A percentile compares a stretch with the other conserved stretches of the same genome.
phyloP scores from a whole-genome alignment of 2,888 invertebrate species.

The Pycnomerus fuliginosus region DNA sequence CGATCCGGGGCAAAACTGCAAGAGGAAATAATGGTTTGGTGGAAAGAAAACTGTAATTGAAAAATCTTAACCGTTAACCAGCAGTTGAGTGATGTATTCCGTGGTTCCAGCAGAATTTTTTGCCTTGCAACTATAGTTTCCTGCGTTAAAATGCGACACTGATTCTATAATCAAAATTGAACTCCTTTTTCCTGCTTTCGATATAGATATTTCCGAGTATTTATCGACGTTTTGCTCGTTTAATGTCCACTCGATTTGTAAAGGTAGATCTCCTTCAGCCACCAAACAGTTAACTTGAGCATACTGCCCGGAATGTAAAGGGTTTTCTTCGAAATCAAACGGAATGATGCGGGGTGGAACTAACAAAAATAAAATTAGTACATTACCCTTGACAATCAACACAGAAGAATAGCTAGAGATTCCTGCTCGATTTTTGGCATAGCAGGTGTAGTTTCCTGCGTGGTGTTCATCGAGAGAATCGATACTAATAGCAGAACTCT shows the following conservation, averaged over 20 bases:
- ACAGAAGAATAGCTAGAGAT: constrained; percentile 53
- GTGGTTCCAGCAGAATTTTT: constrained; percentile 65
- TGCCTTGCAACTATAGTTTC: constrained; percentile 66
- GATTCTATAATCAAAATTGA: constrained; percentile 68
- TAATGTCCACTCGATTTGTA: constrained; percentile 73
- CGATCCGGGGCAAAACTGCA: constrained; percentile 80
- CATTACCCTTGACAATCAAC: constrained; percentile 51
- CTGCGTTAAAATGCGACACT: constrained; percentile 65
- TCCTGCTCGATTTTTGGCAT: constrained; percentile 57
- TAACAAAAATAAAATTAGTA: constrained; percentile 53
- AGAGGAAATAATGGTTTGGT: constrained; percentile 42
- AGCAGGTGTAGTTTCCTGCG: constrained; percentile 59
- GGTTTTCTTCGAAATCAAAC: constrained; percentile 74
- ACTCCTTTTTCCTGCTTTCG: constrained; percentile 60
- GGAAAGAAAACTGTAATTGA: constrained; percentile 10
- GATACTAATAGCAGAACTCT: constrained; percentile 60
- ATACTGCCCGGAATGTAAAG: constrained; percentile 52
- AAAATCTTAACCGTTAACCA: constrained; percentile 63
- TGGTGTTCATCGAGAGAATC: constrained; percentile 56
- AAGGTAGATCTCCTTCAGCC: constrained; percentile 71
- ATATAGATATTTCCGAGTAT: constrained; percentile 58
- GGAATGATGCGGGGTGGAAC: constrained; percentile 78
- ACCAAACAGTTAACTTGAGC: constrained; percentile 61
- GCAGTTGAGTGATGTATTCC: constrained; percentile 61
- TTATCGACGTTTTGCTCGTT: constrained; percentile 63